Evolutionary conservation across 2,113 vertebrate genomes (phyloP), one percentile per base, ranked within the genome.

Genomic region (Siniperca chuatsi): DNA sequence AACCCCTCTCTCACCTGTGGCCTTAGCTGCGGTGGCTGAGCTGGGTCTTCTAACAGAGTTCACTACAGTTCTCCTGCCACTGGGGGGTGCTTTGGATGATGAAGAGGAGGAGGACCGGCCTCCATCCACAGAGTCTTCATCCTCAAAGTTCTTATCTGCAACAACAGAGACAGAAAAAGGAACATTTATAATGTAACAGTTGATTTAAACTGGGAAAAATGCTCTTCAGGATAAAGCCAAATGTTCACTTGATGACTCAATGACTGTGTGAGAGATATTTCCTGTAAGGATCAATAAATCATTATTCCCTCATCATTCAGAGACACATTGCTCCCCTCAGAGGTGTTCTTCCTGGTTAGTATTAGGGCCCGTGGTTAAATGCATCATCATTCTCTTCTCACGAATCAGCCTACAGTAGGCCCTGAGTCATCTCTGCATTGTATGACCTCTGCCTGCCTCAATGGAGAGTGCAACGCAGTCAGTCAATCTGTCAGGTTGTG

Each of bases 121-220:
- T 83, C 98, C 98, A 71, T 99, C 98, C 95, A 99, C 96, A 0
- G 98, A 99, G 90, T 99, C 98, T 90, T 99, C 98, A 97, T 99
- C 98, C 72, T 99, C 98, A 95, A 99, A 99, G 93, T 98, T 98
- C 94, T 99, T 99, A 96, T 99, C 98, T 99, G 95, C 11, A 89
- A 75, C 16, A 18, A n/a, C 61, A 86, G 21, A 70, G 44, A 7
- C 42, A 69, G 48, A 85, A 70, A 61, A 73, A 67, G 2, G 54
- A 23, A 57, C 3, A 64, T 8, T 11, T 23, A 40, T 52, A 0
- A 69, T 6, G 50, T 4, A 11, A 25, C 3, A 40, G 16, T 15
- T 29, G 7, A 33, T 21, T 57, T 4, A 69, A 25, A 61, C 15
- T 1, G 1, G 25, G 29, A 20, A 16, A 46, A 54, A 25, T 25